These are phyloP conservation scores for Pogonus chalceus DNA, from an alignment of 1,140 invertebrate species.

Conservation along the genomic window DNA sequence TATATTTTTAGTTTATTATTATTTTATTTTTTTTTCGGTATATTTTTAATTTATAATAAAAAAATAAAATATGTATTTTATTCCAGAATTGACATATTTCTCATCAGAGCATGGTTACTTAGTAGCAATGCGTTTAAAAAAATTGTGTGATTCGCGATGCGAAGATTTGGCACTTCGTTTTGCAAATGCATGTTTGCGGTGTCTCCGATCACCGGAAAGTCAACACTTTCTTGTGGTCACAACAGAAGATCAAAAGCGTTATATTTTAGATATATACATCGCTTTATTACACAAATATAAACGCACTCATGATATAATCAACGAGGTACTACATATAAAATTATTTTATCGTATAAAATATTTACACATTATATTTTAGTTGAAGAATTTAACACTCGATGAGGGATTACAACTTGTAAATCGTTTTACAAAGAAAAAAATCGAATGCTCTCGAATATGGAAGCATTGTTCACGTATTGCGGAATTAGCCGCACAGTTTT, in stretches of 20 bases:
- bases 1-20: constrained; percentile 9
- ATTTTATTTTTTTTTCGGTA: constrained; percentile 12
- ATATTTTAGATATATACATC: constrained; percentile 33
- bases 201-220: constrained; percentile 23
- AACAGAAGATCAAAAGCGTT: constrained; percentile 30
- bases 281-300: constrained; percentile 29
- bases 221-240: constrained; percentile 29
- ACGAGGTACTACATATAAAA: constrained; percentile 21
- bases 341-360: constrained; percentile 1
- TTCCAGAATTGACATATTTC: constrained; percentile 32
- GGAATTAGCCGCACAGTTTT: constrained; percentile 26
- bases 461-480: constrained; percentile 26
- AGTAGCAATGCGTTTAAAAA: constrained; percentile 31
- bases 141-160: constrained; percentile 32
- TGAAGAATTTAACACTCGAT: constrained; percentile 25
- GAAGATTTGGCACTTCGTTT: constrained; percentile 33
- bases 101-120: constrained; percentile 31
- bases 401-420: constrained; percentile 29
- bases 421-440: constrained; percentile 30
- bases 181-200: constrained; percentile 30
- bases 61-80: constrained; percentile 1
- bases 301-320: constrained; percentile 23
- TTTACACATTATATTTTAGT: constrained; percentile 21
- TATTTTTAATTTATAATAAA: constrained; percentile 3
- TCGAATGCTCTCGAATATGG: constrained; percentile 32